These are phyloP conservation scores for Argyresthia goedartella DNA, from an alignment of 2,888 invertebrate species.

Conservation along the genomic window DNA sequence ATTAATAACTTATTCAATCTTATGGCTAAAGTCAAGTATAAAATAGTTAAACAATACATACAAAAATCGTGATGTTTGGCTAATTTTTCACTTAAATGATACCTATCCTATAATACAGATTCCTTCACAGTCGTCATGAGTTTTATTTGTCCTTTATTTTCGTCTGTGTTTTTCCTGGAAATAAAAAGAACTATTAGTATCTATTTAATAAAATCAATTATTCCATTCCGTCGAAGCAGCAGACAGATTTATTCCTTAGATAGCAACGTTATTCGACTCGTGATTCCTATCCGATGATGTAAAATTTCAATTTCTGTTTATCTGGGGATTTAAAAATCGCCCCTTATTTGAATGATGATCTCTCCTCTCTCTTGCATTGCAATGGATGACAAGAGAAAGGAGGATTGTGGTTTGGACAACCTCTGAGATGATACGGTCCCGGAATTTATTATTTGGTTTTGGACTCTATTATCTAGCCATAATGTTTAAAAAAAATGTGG, in stretches of 20 bases:
- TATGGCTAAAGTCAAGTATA: background rate
- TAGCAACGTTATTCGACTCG: too few relatives aligned
- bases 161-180: constrained; percentile 56
- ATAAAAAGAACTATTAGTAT: constrained; percentile 12
- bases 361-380: background rate
- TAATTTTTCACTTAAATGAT: constrained; percentile 25
- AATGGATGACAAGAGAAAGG: background rate
- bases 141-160: constrained; percentile 55
- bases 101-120: constrained; percentile 2
- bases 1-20: constrained; percentile 1
- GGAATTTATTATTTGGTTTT: too few relatives aligned
- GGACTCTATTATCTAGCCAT: too few relatives aligned
- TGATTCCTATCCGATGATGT: too few relatives aligned
- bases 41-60: constrained; percentile 8
- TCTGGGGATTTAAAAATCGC: too few relatives aligned
- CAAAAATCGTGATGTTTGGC: constrained; percentile 34
- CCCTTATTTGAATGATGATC: too few relatives aligned
- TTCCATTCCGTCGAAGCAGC: too few relatives aligned
- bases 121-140: constrained; percentile 14
- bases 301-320: too few relatives aligned
- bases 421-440: too few relatives aligned
- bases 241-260: too few relatives aligned
- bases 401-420: too few relatives aligned
- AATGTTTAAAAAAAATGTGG: too few relatives aligned
- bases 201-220: background rate